These are phyloP conservation scores for Vireo griseus DNA, from an alignment of 2,797 vertebrate species.

Conservation along the genomic window DNA sequence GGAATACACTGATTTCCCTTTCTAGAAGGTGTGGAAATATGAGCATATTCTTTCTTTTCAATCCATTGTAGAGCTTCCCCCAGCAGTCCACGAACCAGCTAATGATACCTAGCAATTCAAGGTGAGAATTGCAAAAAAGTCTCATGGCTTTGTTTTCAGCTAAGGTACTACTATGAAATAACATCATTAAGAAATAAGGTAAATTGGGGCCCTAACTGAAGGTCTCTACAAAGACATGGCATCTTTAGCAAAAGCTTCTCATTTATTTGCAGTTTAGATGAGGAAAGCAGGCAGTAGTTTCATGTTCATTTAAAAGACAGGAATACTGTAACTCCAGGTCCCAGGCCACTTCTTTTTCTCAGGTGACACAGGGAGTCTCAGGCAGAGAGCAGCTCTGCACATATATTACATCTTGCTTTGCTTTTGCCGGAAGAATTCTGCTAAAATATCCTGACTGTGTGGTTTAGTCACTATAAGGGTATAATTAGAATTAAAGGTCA, in stretches of 20 bases:
- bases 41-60: neutral
- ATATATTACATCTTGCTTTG: neutral
- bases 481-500: slow-evolving; percentile 7
- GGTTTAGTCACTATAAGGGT: neutral
- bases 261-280: neutral
- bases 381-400: neutral
- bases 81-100: neutral
- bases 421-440: neutral
- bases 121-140: neutral
- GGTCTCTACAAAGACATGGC: fast-evolving
- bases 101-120: neutral
- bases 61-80: neutral
- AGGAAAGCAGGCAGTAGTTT: neutral
- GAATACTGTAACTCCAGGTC: neutral
- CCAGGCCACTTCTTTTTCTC: neutral
- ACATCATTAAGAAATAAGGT: neutral
- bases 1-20: neutral
- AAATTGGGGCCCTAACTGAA: neutral
- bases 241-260: neutral
- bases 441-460: neutral
- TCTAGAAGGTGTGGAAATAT: neutral
- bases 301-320: neutral
- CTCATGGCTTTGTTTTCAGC: neutral
- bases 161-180: neutral
- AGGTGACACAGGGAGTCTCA: neutral